phyloP scores from a whole-genome alignment of 2,113 vertebrate genomes.

The Syngnathoides biaculeatus region DNA sequence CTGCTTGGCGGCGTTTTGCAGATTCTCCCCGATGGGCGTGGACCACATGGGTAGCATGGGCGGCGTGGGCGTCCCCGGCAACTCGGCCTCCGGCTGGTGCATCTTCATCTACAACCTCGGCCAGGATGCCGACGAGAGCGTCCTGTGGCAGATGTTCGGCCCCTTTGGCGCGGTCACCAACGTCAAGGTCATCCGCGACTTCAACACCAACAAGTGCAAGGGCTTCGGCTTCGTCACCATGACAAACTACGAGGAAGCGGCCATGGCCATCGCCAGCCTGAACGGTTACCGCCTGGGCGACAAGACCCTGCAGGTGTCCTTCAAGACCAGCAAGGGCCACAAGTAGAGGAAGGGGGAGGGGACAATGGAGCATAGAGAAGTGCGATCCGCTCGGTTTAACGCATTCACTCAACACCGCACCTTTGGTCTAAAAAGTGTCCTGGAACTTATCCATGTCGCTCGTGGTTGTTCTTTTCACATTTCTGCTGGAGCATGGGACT shows the following conservation, averaged over 20 bases:
- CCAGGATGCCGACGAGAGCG: slow-evolving; percentile 95
- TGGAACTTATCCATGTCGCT: slow-evolving; percentile 64
- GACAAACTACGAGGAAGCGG: slow-evolving; percentile 99
- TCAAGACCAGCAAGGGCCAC: slow-evolving; percentile 99
- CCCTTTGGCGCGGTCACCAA: slow-evolving; percentile 98
- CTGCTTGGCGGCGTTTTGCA: slow-evolving; percentile 37
- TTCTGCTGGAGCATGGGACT: slow-evolving; percentile 34
- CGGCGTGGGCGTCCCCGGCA: slow-evolving; percentile 85
- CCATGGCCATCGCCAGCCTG: slow-evolving; percentile 98
- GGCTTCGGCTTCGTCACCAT: slow-evolving; percentile 99
- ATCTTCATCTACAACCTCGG: slow-evolving; percentile 99
- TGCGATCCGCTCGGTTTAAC: slow-evolving; percentile 2
- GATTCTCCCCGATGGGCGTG: slow-evolving; percentile 98
- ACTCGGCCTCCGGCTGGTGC: slow-evolving; percentile 92
- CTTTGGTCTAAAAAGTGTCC: slow-evolving; percentile 78
- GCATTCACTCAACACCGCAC: slow-evolving; percentile 83
- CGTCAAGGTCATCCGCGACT: slow-evolving; percentile 98
- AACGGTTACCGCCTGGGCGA: slow-evolving; percentile 97
- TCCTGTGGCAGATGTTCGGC: slow-evolving; percentile 99
- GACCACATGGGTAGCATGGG: slow-evolving; percentile 97
- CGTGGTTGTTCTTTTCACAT: slow-evolving; percentile 65
- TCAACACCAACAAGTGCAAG: slow-evolving; percentile 99
- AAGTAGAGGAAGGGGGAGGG: slow-evolving; percentile 74
- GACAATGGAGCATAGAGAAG: slow-evolving; percentile 44
- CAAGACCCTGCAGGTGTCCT: slow-evolving; percentile 99